Percentiles rank a stretch among this genome's conserved stretches.
Evolutionary conservation across 2,888 invertebrate species (phyloP).

Genomic region (Idaea dimidiata): DNA sequence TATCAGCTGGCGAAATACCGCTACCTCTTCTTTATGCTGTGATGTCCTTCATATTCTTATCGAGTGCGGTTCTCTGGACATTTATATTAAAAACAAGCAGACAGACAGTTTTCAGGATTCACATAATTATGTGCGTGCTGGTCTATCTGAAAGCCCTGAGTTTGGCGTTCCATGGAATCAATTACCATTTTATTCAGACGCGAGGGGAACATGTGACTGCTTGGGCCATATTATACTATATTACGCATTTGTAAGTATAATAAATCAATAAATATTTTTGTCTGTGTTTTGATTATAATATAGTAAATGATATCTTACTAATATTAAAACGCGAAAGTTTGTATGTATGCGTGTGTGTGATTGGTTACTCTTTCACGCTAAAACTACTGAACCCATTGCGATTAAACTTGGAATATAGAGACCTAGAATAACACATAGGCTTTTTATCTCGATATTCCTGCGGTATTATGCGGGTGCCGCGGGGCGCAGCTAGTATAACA

Average conservation of each 20-base stretch:
- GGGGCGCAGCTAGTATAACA: no score
- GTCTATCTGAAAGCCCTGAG: constrained; percentile 96
- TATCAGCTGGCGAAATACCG: constrained; percentile 98
- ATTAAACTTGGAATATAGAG: no score
- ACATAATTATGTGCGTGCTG: constrained; percentile 96
- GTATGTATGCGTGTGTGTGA: no score
- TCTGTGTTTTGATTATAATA: not conserved
- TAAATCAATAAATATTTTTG: constrained; percentile 3
- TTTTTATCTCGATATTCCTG: no score
- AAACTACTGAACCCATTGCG: no score
- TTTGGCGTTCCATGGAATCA: constrained; percentile 96
- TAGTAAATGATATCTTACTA: not conserved
- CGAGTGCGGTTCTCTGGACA: constrained; percentile 96
- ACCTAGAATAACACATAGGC: no score
- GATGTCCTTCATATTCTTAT: constrained; percentile 93
- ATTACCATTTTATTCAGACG: constrained; percentile 95
- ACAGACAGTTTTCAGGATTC: constrained; percentile 95
- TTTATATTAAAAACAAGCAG: constrained; percentile 91
- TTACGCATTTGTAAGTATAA: constrained; percentile 94
- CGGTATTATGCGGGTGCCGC: no score
- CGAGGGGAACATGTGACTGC: constrained; percentile 96
- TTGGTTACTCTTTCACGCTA: no score
- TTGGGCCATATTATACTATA: constrained; percentile 98
- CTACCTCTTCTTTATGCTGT: constrained; percentile 95
- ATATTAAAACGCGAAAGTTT: no score